A percentile compares a stretch with the other conserved stretches of the same genome.
Evolutionary conservation across 23 tunicate genomes (phyloP).

Genomic region (Corella eumyota): DNA sequence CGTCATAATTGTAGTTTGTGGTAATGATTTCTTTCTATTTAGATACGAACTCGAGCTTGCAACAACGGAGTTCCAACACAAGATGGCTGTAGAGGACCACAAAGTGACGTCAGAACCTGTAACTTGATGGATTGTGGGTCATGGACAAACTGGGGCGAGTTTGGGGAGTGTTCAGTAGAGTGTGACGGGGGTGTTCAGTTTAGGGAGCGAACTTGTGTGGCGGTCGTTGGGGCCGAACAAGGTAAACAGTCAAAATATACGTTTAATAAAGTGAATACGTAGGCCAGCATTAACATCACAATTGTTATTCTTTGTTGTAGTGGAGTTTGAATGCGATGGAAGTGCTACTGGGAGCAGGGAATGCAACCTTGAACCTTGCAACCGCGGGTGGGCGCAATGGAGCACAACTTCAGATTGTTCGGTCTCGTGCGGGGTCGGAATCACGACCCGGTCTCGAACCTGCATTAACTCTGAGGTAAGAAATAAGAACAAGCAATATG

Average conservation of each 20-base stretch:
- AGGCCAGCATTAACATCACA: background rate
- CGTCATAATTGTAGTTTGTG: background rate
- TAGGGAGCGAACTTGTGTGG: slow-evolving; percentile 31
- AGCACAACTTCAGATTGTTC: slow-evolving; percentile 23
- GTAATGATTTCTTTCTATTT: background rate
- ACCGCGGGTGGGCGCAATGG: slow-evolving; percentile 55
- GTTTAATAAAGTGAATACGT: background rate
- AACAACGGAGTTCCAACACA: slow-evolving; percentile 33
- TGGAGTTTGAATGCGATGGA: slow-evolving; percentile 59
- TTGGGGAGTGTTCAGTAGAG: slow-evolving; percentile 20
- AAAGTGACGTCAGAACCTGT: slow-evolving; percentile 17
- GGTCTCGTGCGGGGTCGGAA: slow-evolving; percentile 51
- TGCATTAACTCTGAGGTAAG: slow-evolving; percentile 27
- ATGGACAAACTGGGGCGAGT: slow-evolving; percentile 49
- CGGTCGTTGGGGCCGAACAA: slow-evolving; percentile 2
- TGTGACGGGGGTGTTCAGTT: slow-evolving; percentile 47
- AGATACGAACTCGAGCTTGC: slow-evolving; percentile 36
- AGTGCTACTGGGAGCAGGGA: slow-evolving; percentile 4
- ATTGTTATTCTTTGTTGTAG: too few relatives aligned
- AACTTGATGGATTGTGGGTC: slow-evolving; percentile 34
- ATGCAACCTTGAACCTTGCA: slow-evolving; percentile 20
- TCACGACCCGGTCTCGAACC: slow-evolving; percentile 19
- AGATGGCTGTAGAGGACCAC: slow-evolving; percentile 41
- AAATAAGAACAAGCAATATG: slow-evolving; percentile 1
- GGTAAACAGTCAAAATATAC: slow-evolving; percentile 1